A percentile compares a stretch with the other conserved stretches of the same genome.
Conservation (phyloP, 23 tunicate genomes). For the Trididemnum clinides region DNA sequence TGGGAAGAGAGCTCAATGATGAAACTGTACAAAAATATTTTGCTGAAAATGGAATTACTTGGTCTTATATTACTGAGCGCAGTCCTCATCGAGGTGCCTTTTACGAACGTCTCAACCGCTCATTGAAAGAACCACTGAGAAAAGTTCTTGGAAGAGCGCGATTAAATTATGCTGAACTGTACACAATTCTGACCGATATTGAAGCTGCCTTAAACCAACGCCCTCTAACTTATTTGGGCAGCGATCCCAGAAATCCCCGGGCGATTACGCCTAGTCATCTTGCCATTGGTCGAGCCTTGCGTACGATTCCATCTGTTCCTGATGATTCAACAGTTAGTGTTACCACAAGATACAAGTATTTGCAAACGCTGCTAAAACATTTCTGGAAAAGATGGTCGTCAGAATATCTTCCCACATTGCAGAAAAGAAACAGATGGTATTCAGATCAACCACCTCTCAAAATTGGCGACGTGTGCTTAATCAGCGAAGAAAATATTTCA, state of each 20-base stretch:
- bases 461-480: no score
- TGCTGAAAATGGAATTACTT: background rate
- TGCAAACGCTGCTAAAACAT: no score
- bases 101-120: background rate
- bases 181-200: background rate
- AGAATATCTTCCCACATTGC: no score
- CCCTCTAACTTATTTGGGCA: slow-evolving; percentile 6
- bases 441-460: no score
- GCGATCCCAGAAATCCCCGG: background rate
- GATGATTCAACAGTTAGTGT: no score
- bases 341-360: no score
- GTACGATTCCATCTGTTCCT: background rate
- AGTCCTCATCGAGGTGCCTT: slow-evolving; percentile 5
- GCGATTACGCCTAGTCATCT: slow-evolving; percentile 19
- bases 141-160: background rate
- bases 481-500: no score
- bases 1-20: background rate
- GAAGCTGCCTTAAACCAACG: background rate
- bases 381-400: no score
- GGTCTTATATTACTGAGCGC: background rate
- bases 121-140: slow-evolving; percentile 14
- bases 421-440: no score
- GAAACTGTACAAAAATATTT: background rate
- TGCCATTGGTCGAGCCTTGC: background rate
- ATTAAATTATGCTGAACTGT: background rate